These are phyloP conservation scores for Oryctes rhinoceros DNA, from an alignment of 1,140 invertebrate species.

Conservation along the genomic window DNA sequence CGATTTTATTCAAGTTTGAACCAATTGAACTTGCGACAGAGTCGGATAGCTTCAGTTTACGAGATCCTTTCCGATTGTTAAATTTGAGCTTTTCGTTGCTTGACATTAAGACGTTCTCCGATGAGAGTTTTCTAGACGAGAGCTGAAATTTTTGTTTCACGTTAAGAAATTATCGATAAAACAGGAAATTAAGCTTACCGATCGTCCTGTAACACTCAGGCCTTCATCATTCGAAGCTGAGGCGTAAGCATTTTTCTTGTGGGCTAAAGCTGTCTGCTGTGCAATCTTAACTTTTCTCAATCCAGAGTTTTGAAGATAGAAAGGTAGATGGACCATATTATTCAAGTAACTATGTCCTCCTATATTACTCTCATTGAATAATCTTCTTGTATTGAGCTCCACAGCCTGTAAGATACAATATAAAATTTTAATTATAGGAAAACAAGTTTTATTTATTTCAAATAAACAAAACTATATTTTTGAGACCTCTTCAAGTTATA, in stretches of 20 bases:
- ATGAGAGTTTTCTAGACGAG: conserved; percentile 78
- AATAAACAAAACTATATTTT: conserved; percentile 29
- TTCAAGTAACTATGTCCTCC: conserved; percentile 92
- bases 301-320: conserved; percentile 97
- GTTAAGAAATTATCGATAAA: conserved; percentile 32
- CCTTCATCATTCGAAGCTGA: conserved; percentile 53
- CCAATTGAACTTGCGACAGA: conserved; percentile 90
- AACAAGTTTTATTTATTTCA: not conserved
- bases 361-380: conserved; percentile 90
- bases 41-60: conserved; percentile 82
- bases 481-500: not conserved
- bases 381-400: conserved; percentile 86
- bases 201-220: conserved; percentile 49
- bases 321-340: conserved; percentile 97
- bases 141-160: conserved; percentile 48
- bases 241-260: conserved; percentile 51
- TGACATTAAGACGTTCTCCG: conserved; percentile 79
- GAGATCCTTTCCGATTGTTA: conserved; percentile 65
- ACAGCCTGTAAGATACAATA: conserved; percentile 73
- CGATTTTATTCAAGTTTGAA: conserved; percentile 82
- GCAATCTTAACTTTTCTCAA: conserved; percentile 87
- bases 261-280: conserved; percentile 76
- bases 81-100: conserved; percentile 75
- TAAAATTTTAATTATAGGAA: not conserved
- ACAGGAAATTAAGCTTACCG: conserved; percentile 49